These are phyloP conservation scores for Megalops atlanticus DNA, from an alignment of 2,113 vertebrate genomes.

Conservation along the genomic window DNA sequence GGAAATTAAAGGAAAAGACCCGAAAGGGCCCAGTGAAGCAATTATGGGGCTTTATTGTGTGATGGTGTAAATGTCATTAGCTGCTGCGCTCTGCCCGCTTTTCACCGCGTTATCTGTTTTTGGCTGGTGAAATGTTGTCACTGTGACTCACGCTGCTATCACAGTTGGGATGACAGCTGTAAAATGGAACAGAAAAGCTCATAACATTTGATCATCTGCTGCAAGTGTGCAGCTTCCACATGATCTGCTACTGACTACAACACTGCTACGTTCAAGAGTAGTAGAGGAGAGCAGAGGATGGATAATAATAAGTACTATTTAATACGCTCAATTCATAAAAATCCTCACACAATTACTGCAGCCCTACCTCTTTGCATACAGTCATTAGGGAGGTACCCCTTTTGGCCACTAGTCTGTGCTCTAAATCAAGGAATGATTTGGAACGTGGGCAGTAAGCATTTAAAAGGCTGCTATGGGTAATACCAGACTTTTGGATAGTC, in stretches of 20 bases:
- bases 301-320: neutral
- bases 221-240: neutral
- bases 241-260: neutral
- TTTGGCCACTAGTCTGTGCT: constrained; percentile 72
- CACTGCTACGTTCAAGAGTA: too few relatives aligned
- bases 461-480: neutral
- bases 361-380: neutral
- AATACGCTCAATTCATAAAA: neutral
- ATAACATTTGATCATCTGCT: neutral
- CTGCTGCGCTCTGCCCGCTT: neutral
- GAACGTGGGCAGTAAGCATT: neutral
- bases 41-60: neutral
- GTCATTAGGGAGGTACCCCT: constrained; percentile 10
- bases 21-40: neutral
- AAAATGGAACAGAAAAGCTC: neutral
- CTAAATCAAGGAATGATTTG: constrained; percentile 45
- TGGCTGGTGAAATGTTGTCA: neutral
- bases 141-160: neutral
- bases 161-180: constrained; percentile 4
- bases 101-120: neutral
- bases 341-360: neutral
- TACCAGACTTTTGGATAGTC: neutral
- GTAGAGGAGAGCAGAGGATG: neutral
- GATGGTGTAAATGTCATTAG: neutral
- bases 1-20: neutral